A percentile compares a stretch with the other conserved stretches of the same genome.
Evolutionary conservation across 2,797 vertebrate species (phyloP).

Genomic region (Botia almorhae): DNA sequence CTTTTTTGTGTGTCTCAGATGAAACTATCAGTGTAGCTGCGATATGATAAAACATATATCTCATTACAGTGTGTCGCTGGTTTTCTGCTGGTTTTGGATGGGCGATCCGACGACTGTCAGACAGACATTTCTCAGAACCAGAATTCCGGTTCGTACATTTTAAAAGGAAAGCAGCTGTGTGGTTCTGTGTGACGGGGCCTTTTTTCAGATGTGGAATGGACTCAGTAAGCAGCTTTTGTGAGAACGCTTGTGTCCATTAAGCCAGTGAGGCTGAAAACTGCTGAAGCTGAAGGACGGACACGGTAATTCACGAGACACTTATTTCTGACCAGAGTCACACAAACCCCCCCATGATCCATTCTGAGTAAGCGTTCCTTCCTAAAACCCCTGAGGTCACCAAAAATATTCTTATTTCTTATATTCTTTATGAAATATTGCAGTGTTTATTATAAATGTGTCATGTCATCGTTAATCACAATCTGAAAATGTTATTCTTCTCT

Average conservation of each 20-base stretch:
- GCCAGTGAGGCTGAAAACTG: constrained; percentile 26
- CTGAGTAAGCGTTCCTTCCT: neutral
- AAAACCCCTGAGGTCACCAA: neutral
- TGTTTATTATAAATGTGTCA: no score
- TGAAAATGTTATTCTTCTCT: no score
- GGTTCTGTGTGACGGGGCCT: constrained; percentile 2
- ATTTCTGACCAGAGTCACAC: constrained; percentile 49
- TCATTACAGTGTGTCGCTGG: neutral
- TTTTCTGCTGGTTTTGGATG: neutral
- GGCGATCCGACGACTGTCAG: constrained; percentile 6
- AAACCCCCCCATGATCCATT: constrained; percentile 23
- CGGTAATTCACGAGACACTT: constrained; percentile 51
- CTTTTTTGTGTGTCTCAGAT: neutral
- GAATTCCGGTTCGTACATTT: constrained; percentile 4
- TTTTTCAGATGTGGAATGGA: constrained; percentile 23
- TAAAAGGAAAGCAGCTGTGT: constrained; percentile 36
- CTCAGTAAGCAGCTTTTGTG: constrained; percentile 28
- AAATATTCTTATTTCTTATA: no score
- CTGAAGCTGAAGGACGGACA: constrained; percentile 26
- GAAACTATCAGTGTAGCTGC: neutral
- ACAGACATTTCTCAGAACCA: constrained; percentile 18
- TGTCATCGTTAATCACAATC: no score
- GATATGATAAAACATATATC: neutral
- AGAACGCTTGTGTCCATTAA: constrained; percentile 30
- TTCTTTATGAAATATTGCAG: no score